Evolutionary conservation across 1,140 invertebrate species (phyloP).

Genomic region (Drosophila serrata): DNA sequence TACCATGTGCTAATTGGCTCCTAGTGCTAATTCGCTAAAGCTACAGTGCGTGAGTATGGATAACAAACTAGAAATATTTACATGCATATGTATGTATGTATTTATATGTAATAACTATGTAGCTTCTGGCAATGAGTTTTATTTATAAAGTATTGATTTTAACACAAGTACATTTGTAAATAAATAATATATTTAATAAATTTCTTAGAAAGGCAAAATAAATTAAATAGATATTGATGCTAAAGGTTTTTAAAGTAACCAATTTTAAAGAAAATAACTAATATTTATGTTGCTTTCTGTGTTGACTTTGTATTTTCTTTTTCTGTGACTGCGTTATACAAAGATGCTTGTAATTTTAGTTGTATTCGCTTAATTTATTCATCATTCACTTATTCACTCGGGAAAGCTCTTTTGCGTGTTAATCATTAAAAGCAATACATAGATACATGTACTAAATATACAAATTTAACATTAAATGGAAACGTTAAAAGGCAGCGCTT

Average conservation of each 20-base stretch:
- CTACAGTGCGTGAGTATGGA: slow-evolving; percentile 26
- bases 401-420: slow-evolving; percentile 1
- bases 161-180: background rate
- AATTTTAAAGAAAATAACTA: background rate
- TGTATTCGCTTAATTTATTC: slow-evolving; percentile 7
- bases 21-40: slow-evolving; percentile 29
- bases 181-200: background rate
- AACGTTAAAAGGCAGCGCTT: slow-evolving; percentile 5
- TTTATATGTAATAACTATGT: background rate
- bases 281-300: no score
- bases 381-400: background rate
- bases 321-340: slow-evolving; percentile 1
- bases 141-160: slow-evolving; percentile 4
- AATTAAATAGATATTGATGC: background rate
- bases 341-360: background rate
- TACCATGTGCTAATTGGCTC: slow-evolving; percentile 41
- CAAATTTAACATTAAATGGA: background rate
- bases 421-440: slow-evolving; percentile 9
- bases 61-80: slow-evolving; percentile 1
- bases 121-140: slow-evolving; percentile 7
- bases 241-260: background rate
- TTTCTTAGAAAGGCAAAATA: background rate
- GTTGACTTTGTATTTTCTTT: no score
- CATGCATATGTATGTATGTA: no score
- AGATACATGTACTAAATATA: background rate